Evolutionary conservation across 2,888 invertebrate genomes (phyloP).

Genomic region (Leucophenga montana): DNA sequence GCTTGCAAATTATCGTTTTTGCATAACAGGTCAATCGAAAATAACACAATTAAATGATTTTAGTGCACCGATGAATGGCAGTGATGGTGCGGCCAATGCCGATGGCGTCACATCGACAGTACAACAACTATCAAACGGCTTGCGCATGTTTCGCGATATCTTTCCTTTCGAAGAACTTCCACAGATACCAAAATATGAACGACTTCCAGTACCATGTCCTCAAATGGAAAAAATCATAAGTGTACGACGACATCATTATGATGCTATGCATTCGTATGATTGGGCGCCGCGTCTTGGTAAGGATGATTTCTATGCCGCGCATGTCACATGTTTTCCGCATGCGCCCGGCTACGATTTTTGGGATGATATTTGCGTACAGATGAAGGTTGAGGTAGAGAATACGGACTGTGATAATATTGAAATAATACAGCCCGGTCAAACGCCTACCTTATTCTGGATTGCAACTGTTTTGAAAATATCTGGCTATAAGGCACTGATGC

Average conservation of each 20-base stretch:
- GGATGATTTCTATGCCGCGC: slow-evolving; percentile 82
- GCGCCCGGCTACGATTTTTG: slow-evolving; percentile 92
- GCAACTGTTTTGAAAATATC: slow-evolving; percentile 93
- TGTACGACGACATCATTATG: slow-evolving; percentile 75
- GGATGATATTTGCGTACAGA: slow-evolving; percentile 90
- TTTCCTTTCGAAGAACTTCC: slow-evolving; percentile 72
- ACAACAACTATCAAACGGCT: slow-evolving; percentile 64
- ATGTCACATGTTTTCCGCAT: slow-evolving; percentile 90
- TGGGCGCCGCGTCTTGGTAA: slow-evolving; percentile 76
- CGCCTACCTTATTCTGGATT: slow-evolving; percentile 95
- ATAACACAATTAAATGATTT: slow-evolving; percentile 70
- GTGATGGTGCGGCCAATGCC: slow-evolving; percentile 44
- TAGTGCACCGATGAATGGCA: slow-evolving; percentile 60
- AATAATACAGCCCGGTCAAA: slow-evolving; percentile 76
- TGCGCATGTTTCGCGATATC: slow-evolving; percentile 69
- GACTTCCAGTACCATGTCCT: slow-evolving; percentile 72
- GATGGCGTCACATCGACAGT: slow-evolving; percentile 29
- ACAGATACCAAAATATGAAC: slow-evolving; percentile 72
- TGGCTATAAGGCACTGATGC: slow-evolving; percentile 86
- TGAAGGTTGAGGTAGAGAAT: slow-evolving; percentile 95
- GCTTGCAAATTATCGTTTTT: slow-evolving; percentile 72
- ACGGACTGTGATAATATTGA: slow-evolving; percentile 88
- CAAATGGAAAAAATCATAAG: slow-evolving; percentile 75
- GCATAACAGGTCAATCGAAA: slow-evolving; percentile 71
- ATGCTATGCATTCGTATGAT: slow-evolving; percentile 75